phyloP scores from a whole-genome alignment of 2,888 invertebrate species.

The Bursaphelenchus okinawaensis region DNA sequence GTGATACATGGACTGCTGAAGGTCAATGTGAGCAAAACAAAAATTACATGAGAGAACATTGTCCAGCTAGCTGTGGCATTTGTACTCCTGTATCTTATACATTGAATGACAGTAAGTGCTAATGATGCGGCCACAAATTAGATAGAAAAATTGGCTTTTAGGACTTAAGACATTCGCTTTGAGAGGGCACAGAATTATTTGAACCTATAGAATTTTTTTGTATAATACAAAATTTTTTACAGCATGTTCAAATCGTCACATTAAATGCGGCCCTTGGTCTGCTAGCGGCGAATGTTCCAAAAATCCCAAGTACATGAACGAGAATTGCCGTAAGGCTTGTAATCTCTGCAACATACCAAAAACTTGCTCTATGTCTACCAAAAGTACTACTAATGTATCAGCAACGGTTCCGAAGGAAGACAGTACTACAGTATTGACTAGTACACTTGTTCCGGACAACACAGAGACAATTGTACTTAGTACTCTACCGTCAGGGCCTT shows the following conservation, averaged over 20 bases:
- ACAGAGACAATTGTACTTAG: too few relatives aligned
- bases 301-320: conserved; percentile 49
- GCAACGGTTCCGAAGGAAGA: background rate
- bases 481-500: too few relatives aligned
- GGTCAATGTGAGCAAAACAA: conserved; percentile 24
- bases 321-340: conserved; percentile 48
- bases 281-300: conserved; percentile 42
- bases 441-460: too few relatives aligned
- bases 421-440: too few relatives aligned
- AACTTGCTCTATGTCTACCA: background rate
- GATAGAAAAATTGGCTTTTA: too few relatives aligned
- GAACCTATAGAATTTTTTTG: too few relatives aligned
- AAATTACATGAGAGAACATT: conserved; percentile 20
- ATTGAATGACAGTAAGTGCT: conserved; percentile 30
- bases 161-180: too few relatives aligned
- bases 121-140: too few relatives aligned
- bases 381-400: too few relatives aligned
- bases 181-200: too few relatives aligned
- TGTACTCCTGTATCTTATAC: conserved; percentile 40
- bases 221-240: background rate
- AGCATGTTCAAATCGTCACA: conserved; percentile 50
- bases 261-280: conserved; percentile 42
- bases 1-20: conserved; percentile 21
- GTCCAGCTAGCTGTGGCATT: conserved; percentile 45
- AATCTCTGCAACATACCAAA: background rate